Base-by-base conservation (phyloP, 2,888 invertebrate species). In the Nematopogon swammerdamellus region DNA sequence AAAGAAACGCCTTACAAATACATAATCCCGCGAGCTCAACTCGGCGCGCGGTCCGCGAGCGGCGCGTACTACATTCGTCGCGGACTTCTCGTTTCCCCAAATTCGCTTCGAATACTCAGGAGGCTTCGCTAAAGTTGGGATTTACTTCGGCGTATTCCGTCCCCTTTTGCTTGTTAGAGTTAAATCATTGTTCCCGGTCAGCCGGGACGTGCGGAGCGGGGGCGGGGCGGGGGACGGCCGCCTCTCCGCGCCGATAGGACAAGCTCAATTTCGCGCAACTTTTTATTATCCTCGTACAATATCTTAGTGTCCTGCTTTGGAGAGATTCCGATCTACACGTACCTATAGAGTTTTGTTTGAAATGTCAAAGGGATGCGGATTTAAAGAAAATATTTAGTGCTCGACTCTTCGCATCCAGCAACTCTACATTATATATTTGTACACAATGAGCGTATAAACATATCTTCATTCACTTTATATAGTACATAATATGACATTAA, bases 201-300 rank as follows among this genome's bases (percentile, higher is more conserved):
- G 63, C 64, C 61, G 19, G 18, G 60, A 59, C 62, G 65, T 14
- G 11, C 11, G 14, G 36, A 14, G 36, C 11, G 36, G 36, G 8
- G 36, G 36, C 11, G 36, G 8, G 36, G 11, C 14, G 14, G 14
- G 14, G 11, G 36, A 14, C 36, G 36, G 14, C 25, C 4, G 36
- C 6, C 36, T 14, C 36, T 4, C 11, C 25, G 25, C 25, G 25
- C 5, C 75, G 70, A 74, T 72, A 75, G 73, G 68, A 59, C 65
- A 71, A 64, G 63, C 67, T 66, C 64, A 67, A 70, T 70, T 71
- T 71, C 72, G 70, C 72, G 70, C 69, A 75, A 76, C 68, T 75
- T 75, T 72, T 74, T 75, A 76, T 74, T 74, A 75, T 73, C 70
- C 70, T 60, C 58, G 63, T 63, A 63, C 69, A 68, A 14, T 36